A percentile compares a stretch with the other conserved stretches of the same genome.
These are phyloP conservation scores for Steromphala cineraria DNA, from an alignment of 2,888 invertebrate genomes.

Conservation along the genomic window DNA sequence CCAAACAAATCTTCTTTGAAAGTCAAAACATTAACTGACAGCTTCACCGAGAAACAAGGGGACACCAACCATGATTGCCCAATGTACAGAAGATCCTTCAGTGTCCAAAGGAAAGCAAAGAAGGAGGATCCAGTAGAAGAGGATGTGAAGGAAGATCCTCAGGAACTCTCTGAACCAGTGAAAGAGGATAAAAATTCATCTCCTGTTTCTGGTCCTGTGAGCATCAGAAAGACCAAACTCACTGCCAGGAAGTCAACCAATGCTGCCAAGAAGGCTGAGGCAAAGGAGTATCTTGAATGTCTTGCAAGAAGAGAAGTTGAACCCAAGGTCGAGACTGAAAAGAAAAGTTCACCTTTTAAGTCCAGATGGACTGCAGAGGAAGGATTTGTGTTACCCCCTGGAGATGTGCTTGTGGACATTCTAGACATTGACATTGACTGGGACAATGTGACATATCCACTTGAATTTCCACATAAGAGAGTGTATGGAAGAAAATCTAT, in stretches of 20 bases:
- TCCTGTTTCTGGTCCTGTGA: not conserved
- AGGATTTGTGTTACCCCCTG: not conserved
- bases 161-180: not conserved
- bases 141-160: not conserved
- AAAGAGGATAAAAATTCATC: not conserved
- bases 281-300: not conserved
- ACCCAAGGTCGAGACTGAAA: not conserved
- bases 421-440: not conserved
- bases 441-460: not conserved
- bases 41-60: not conserved
- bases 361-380: too few species aligned
- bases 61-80: not conserved
- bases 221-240: not conserved
- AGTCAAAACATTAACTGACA: not conserved
- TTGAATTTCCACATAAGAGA: not conserved
- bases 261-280: constrained; percentile 10
- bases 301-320: not conserved
- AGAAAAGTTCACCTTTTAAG: too few species aligned
- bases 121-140: not conserved
- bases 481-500: not conserved
- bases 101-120: not conserved
- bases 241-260: constrained; percentile 18
- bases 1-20: not conserved
- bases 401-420: not conserved
- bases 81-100: not conserved